Base-by-base conservation (phyloP, 2,113 vertebrate species). In the Albula glossodonta region DNA sequence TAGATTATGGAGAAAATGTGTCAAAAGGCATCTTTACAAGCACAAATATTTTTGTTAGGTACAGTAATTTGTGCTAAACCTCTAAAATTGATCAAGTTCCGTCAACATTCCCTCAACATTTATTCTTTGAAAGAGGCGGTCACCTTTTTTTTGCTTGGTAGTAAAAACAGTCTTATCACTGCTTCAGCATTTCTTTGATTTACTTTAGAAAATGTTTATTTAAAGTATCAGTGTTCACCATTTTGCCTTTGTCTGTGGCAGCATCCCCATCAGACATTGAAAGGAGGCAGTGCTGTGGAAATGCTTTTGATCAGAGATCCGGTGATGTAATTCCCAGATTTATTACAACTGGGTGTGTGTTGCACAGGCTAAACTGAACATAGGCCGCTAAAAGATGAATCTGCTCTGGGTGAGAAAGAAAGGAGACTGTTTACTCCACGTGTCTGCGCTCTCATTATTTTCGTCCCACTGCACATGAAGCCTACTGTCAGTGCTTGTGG, bases 401-500 rank as follows among this genome's bases (percentile, higher is more conserved):
- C 49, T 50, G 78, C 78, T 50, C 41, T 19, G 41, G 1, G 77
- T 8, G 31, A 79, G 2, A 4, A 3, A 3, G 13, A 79, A 56
- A 82, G 8, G 48, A 52, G 8, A 83, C n/a, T 7, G 56, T 83
- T 48, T 48, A 70, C 50, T 52, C 52, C 85, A 25, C 57, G 10
- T 80, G 66, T 83, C 48, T 13, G 11, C 52, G 57, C 53, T 74
- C 49, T 81, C 85, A 80, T 86, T 86, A 88, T 70, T 78, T 51
- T 52, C 60, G 60, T 77, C 74, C 66, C 7, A 22, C 83, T 51
- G 63, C 56, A 41, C 78, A 51, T n/a, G 3, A 41, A 48, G 22
- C 81, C 52, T 17, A 50, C 31, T 83, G 11, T 78, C 49, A 51
- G 63, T 41, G 57, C 85, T 41, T 41, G 57, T 81, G 82, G 83